phyloP scores from a whole-genome alignment of 2,888 invertebrate species.

The Andrena bucephala region DNA sequence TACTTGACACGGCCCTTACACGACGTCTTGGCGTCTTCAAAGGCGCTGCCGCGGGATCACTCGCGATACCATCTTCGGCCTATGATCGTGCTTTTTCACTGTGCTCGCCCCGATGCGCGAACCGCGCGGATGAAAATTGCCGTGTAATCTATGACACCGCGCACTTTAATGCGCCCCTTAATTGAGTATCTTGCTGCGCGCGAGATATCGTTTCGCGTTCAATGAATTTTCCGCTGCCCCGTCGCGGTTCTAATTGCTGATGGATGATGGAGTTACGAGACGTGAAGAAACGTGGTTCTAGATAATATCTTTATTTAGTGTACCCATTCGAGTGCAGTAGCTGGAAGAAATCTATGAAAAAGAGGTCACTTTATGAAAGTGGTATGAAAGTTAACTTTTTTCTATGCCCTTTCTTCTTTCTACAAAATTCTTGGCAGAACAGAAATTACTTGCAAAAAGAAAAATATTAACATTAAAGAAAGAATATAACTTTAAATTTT shows the following conservation, averaged over 20 bases:
- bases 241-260: neutral
- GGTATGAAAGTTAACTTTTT: neutral
- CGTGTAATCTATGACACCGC: constrained; percentile 48
- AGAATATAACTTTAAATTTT: too few relatives aligned
- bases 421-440: too few relatives aligned
- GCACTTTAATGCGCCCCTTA: constrained; percentile 30
- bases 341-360: too few relatives aligned
- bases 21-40: constrained; percentile 76
- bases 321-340: neutral
- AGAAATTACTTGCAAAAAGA: too few relatives aligned
- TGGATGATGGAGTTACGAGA: neutral
- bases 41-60: constrained; percentile 68
- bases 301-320: neutral
- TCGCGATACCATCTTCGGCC: constrained; percentile 45
- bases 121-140: constrained; percentile 43
- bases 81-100: constrained; percentile 37
- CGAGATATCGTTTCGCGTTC: neutral
- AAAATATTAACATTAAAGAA: too few relatives aligned
- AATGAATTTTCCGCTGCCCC: neutral
- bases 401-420: too few relatives aligned
- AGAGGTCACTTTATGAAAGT: neutral
- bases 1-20: constrained; percentile 78
- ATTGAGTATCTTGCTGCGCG: constrained; percentile 26
- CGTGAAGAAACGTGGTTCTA: neutral
- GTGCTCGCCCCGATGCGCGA: neutral